phyloP scores from a whole-genome alignment of 2,113 vertebrate genomes.

The Calypte anna region DNA sequence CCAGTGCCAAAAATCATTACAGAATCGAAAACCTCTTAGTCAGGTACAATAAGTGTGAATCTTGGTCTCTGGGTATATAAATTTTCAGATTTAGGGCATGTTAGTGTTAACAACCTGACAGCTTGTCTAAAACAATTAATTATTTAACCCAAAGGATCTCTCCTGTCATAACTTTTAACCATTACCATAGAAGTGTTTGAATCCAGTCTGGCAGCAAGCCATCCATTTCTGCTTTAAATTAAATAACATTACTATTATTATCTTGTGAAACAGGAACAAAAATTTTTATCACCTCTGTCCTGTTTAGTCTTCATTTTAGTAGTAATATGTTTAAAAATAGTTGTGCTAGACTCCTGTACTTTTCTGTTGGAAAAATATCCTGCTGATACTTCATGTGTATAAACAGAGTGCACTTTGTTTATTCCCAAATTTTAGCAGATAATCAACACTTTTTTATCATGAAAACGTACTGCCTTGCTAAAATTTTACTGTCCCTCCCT shows the following conservation, averaged over 20 bases:
- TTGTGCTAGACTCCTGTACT: background rate
- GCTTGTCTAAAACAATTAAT: conserved; percentile 66
- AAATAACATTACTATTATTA: background rate
- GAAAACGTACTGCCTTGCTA: background rate
- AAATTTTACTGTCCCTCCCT: background rate
- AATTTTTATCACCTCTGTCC: background rate
- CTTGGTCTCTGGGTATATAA: conserved; percentile 25
- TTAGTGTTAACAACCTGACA: conserved; percentile 69
- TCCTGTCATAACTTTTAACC: conserved; percentile 53
- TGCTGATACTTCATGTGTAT: background rate
- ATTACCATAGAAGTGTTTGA: background rate
- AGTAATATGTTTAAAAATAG: background rate
- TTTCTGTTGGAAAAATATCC: background rate
- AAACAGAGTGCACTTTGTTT: background rate
- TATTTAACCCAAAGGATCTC: conserved; percentile 40
- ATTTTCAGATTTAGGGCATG: conserved; percentile 55
- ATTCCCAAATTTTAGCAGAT: background rate
- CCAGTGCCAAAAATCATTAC: conserved; percentile 57
- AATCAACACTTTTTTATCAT: background rate
- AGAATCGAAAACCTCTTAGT: conserved; percentile 42
- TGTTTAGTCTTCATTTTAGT: background rate
- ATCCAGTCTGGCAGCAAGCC: conserved; percentile 23
- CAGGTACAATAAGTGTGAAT: conserved; percentile 57
- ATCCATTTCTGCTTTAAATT: background rate
- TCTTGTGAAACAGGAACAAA: background rate